Percentiles rank a stretch among this genome's conserved stretches.
Conservation (phyloP, 2,888 invertebrate genomes). For the Blastobasis adustella region DNA sequence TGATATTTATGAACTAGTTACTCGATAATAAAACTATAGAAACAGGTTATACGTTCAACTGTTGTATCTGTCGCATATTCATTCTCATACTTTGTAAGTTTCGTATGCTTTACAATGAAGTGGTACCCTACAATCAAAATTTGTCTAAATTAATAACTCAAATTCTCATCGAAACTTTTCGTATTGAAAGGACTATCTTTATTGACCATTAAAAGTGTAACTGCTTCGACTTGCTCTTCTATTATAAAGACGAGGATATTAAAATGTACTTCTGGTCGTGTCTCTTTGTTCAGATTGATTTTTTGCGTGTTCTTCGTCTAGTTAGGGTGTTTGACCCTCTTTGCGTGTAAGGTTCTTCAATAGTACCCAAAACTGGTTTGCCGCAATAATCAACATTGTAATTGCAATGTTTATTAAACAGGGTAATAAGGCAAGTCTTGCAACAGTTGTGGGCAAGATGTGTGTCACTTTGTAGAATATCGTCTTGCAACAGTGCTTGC, state of each 20-base stretch:
- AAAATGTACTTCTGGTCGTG: constrained; percentile 58
- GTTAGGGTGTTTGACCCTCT: constrained; percentile 25
- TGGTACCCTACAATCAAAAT: constrained; percentile 22
- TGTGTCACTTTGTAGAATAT: too few species aligned
- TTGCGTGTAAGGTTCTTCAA: constrained; percentile 31
- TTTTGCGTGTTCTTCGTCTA: constrained; percentile 42
- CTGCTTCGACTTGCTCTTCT: constrained; percentile 32
- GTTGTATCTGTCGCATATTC: too few species aligned
- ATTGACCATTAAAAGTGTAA: constrained; percentile 64
- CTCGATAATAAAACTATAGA: too few species aligned
- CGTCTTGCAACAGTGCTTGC: too few species aligned
- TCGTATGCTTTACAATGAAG: not conserved
- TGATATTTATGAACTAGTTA: too few species aligned
- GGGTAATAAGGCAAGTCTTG: constrained; percentile 43
- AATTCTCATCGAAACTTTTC: constrained; percentile 51
- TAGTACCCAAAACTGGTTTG: constrained; percentile 39
- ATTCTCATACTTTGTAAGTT: too few species aligned
- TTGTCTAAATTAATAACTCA: constrained; percentile 49
- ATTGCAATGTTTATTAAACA: constrained; percentile 73
- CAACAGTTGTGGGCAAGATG: too few species aligned
- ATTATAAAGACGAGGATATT: constrained; percentile 49
- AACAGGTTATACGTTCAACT: too few species aligned
- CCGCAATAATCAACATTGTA: constrained; percentile 50
- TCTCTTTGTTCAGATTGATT: constrained; percentile 48
- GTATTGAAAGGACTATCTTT: constrained; percentile 37